Evolutionary conservation across 2,888 invertebrate genomes (phyloP), one percentile per base, ranked within the genome.

Genomic region (Acronicta alni): DNA sequence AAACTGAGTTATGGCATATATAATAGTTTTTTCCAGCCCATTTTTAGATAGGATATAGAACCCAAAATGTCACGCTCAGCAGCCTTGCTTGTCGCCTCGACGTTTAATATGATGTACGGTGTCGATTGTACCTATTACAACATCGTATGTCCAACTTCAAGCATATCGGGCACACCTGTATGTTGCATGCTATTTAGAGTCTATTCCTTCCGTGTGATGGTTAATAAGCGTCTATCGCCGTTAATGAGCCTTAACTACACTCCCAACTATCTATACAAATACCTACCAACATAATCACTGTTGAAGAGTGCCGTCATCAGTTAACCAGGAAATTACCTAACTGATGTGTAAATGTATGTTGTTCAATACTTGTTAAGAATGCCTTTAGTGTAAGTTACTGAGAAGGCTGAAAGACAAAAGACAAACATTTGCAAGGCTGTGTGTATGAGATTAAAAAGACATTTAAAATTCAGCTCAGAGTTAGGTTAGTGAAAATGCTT

Each of bases 161-260:
- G 26, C 47, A 26, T 20, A 26, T 26, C 7, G 2, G 30, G 1
- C 4, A 12, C 4, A 7, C 5, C 23, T 23, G 8, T 10, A 30
- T 10, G 30, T 12, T 12, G 37, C 18, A 35, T 8, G 41, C 20
- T 20, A 57, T 32, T 52, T 42, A 48, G 43, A 39, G 32, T 15
- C 46, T 46, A 56, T 69, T 58, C 48, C 74, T 74, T 72, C 69
- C 66, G 66, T 39, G 39, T 63, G 30, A 56, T 46, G 44, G 58
- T 20, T 69, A 76, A 58, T 69, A 57, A 63, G 56, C 52, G 45
- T 8, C 26, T 44, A 58, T 45, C 30, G 47, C 35, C 38, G 43
- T n/a, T 59, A 62, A 69, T 53, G 23, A 39, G 54, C 41, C 30
- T 57, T 75, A 69, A n/a, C 59, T 55, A 48, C 47, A 56, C 41